A percentile compares a stretch with the other conserved stretches of the same genome.
Conservation (phyloP, 2,113 vertebrate species). For the Elachura formosa region DNA sequence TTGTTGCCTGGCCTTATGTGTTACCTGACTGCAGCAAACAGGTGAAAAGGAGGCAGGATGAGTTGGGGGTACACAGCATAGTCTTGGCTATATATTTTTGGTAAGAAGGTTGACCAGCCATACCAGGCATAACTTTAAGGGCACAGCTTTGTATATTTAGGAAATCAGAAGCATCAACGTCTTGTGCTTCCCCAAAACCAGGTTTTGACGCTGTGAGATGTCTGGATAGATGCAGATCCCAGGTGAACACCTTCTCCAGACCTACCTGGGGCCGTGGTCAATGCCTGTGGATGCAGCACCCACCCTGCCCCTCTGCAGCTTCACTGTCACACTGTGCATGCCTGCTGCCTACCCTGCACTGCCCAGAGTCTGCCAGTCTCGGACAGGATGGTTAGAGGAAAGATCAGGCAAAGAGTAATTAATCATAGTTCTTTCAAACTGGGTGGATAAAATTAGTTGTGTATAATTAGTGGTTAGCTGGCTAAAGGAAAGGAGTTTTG, state of each 20-base stretch:
- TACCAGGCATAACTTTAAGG: neutral
- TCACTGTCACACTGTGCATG: accelerated
- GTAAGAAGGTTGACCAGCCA: neutral
- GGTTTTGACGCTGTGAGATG: neutral
- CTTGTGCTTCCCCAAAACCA: neutral
- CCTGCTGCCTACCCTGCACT: neutral
- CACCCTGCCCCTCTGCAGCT: neutral
- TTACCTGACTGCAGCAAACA: neutral
- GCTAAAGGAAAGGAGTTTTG: neutral
- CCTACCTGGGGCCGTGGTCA: too few species aligned
- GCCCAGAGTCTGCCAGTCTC: neutral
- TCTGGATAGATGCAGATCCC: neutral
- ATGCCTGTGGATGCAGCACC: neutral
- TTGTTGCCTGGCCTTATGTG: accelerated
- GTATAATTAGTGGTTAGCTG: constrained; percentile 21
- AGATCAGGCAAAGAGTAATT: neutral
- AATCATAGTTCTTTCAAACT: constrained; percentile 25
- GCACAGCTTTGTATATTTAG: neutral
- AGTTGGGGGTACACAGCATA: neutral
- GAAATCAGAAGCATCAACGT: neutral
- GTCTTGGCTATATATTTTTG: neutral
- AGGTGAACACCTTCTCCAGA: neutral
- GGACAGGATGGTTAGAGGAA: neutral
- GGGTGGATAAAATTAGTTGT: neutral
- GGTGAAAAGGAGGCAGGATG: neutral